A percentile compares a stretch with the other conserved stretches of the same genome.
Conservation (phyloP, 2,113 vertebrate genomes). For the Ceyx margarethae region DNA sequence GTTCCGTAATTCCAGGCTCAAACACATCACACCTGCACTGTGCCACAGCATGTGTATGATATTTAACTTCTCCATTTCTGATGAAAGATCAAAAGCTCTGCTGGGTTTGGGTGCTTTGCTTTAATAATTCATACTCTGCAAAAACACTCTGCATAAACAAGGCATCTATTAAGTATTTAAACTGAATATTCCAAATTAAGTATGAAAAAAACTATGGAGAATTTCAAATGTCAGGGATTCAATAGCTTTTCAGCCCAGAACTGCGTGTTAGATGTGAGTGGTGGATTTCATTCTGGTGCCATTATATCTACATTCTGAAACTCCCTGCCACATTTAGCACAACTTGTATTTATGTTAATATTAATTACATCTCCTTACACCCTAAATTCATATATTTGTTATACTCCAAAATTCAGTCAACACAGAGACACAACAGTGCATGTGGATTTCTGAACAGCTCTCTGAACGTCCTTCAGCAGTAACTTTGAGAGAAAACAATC, state of each 20-base stretch:
- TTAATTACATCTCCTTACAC: not conserved
- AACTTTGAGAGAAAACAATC: not conserved
- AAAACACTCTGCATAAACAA: conserved; percentile 34
- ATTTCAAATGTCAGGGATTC: not conserved
- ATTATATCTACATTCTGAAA: not conserved
- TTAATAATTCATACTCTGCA: not conserved
- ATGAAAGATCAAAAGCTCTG: not conserved
- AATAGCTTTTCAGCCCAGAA: conserved; percentile 5
- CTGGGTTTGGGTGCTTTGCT: not conserved
- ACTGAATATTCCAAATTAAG: not conserved
- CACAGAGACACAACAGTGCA: not conserved
- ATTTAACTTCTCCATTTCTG: not conserved
- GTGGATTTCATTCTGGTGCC: not conserved
- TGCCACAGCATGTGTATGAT: not conserved
- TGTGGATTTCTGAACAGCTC: not conserved
- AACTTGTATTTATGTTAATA: not conserved
- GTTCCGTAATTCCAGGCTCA: not conserved
- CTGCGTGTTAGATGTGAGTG: not conserved
- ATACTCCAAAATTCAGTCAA: not conserved
- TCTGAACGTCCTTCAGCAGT: not conserved
- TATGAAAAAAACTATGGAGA: conserved; percentile 36
- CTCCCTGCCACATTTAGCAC: not conserved
- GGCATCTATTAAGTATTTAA: conserved; percentile 25
- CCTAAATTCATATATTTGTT: not conserved
- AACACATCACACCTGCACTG: not conserved